phyloP scores from a whole-genome alignment of 2,113 vertebrate genomes.

The Leiothrix lutea region DNA sequence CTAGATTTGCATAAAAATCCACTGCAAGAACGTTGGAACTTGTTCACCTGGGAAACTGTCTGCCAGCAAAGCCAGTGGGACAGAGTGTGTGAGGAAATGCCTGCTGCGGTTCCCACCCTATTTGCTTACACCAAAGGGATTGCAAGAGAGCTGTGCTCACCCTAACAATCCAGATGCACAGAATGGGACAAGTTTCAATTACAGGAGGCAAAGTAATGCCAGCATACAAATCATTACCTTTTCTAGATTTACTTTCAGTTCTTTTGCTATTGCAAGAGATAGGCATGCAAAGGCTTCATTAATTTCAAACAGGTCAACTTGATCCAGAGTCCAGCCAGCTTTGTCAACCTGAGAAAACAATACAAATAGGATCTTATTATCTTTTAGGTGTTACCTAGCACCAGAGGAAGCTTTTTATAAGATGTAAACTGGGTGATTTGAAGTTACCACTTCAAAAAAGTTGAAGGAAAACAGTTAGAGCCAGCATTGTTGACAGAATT shows the following conservation, averaged over 20 bases:
- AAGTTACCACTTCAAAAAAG: not conserved
- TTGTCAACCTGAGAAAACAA: conserved; percentile 80
- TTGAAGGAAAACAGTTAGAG: not conserved
- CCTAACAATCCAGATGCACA: not conserved
- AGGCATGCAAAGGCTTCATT: conserved; percentile 93
- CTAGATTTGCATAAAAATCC: too few relatives aligned
- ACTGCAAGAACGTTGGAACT: accelerated
- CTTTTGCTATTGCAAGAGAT: conserved; percentile 82
- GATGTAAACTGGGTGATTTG: accelerated
- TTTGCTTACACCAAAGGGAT: not conserved
- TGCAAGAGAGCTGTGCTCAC: not conserved
- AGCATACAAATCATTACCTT: conserved; percentile 76
- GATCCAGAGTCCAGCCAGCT: conserved; percentile 87
- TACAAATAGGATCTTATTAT: not conserved
- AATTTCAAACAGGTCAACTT: conserved; percentile 93
- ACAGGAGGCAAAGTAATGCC: not conserved
- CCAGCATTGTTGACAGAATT: not conserved
- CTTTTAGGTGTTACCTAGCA: not conserved
- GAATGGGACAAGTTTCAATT: not conserved
- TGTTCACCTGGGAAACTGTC: not conserved
- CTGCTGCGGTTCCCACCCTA: accelerated
- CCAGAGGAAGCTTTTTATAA: not conserved
- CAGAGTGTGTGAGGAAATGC: accelerated
- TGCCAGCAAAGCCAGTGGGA: accelerated
- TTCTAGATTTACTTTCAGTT: conserved; percentile 85